phyloP scores from a whole-genome alignment of 2,113 vertebrate genomes.

The Scatophagus argus region DNA sequence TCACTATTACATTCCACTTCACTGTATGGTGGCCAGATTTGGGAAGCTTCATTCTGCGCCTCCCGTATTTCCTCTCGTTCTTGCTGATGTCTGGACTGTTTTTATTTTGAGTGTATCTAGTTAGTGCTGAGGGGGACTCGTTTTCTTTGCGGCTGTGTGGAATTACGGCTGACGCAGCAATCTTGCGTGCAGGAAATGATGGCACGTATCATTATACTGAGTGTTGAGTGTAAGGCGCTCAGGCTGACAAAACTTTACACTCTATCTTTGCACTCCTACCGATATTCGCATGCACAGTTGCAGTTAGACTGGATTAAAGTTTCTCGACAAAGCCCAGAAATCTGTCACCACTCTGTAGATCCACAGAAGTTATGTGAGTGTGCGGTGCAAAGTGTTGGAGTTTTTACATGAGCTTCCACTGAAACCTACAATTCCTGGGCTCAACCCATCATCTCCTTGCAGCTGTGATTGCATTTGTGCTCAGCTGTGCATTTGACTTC shows the following conservation, averaged over 20 bases:
- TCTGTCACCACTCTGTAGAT: slow-evolving; percentile 46
- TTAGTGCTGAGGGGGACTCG: background rate
- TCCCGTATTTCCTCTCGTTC: slow-evolving; percentile 71
- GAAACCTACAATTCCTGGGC: slow-evolving; percentile 7
- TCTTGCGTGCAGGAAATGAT: slow-evolving; percentile 1
- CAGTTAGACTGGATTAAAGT: slow-evolving; percentile 24
- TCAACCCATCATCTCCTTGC: background rate
- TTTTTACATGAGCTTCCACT: slow-evolving; percentile 16
- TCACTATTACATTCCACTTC: slow-evolving; percentile 60
- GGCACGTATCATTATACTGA: background rate
- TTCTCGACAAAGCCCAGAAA: slow-evolving; percentile 38
- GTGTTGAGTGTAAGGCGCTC: background rate
- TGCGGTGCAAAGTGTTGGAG: slow-evolving; percentile 3
- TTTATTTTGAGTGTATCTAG: slow-evolving; percentile 21
- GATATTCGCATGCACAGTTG: background rate
- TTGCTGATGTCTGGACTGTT: slow-evolving; percentile 66
- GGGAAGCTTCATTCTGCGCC: slow-evolving; percentile 62
- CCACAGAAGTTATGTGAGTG: slow-evolving; percentile 22
- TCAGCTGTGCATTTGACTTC: background rate
- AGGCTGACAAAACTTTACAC: background rate
- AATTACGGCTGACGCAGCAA: background rate
- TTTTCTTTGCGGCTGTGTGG: background rate
- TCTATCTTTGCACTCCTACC: background rate
- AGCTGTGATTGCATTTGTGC: background rate
- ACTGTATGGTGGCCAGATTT: slow-evolving; percentile 72